phyloP scores from a whole-genome alignment of 2,888 invertebrate species.

The Yponomeuta evonymella region DNA sequence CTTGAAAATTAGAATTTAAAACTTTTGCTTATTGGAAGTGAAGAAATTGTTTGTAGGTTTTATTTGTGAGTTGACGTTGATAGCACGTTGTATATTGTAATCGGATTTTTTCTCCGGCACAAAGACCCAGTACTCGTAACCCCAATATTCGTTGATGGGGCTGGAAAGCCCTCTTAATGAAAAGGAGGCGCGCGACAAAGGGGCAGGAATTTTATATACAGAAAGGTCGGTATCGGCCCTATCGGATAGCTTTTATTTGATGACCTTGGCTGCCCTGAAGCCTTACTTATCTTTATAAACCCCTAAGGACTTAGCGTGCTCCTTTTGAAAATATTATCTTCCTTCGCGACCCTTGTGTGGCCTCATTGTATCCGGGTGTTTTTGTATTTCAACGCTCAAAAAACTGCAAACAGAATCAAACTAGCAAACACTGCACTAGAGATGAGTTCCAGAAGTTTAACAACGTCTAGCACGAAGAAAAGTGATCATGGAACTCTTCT shows the following conservation, averaged over 20 bases:
- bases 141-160: not conserved
- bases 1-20: too few relatives aligned
- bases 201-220: constrained; percentile 5
- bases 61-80: too few relatives aligned
- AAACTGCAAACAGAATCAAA: too few relatives aligned
- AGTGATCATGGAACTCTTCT: too few relatives aligned
- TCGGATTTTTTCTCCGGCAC: not conserved
- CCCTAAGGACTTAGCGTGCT: not conserved
- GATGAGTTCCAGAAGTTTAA: too few relatives aligned
- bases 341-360: not conserved
- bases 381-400: not conserved
- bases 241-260: not conserved
- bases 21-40: too few relatives aligned
- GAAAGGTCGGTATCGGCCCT: constrained; percentile 5
- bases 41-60: too few relatives aligned
- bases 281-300: not conserved
- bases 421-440: too few relatives aligned
- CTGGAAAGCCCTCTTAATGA: not conserved
- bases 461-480: too few relatives aligned
- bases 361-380: not conserved
- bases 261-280: constrained; percentile 3
- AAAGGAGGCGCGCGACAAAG: not conserved
- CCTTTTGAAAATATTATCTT: not conserved
- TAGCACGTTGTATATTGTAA: too few relatives aligned
- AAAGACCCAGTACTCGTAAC: not conserved